Evolutionary conservation across 2,888 invertebrate species (phyloP).

Genomic region (Tetrapedia diversipes): DNA sequence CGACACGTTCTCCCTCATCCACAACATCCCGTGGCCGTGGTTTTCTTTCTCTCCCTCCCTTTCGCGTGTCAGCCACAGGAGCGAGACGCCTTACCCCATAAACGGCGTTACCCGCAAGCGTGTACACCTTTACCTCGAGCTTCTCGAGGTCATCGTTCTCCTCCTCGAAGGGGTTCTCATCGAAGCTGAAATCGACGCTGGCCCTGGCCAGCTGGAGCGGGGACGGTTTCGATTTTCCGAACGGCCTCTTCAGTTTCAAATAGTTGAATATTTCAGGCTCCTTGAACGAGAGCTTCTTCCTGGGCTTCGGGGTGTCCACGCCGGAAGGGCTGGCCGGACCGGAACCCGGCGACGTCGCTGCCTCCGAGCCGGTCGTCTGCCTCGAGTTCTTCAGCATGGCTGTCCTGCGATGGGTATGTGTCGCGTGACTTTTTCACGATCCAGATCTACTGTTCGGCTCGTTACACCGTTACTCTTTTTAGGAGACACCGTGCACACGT

Average conservation of each 20-base stretch:
- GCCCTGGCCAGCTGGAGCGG: constrained; percentile 54
- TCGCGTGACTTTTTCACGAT: neutral
- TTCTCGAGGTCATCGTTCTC: constrained; percentile 79
- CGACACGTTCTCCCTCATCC: constrained; percentile 1
- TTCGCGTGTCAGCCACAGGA: constrained; percentile 5
- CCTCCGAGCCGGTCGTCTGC: constrained; percentile 27
- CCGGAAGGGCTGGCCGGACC: constrained; percentile 79
- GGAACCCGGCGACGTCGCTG: constrained; percentile 45
- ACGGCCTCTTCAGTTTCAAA: constrained; percentile 69
- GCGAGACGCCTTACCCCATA: constrained; percentile 41
- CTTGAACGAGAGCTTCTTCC: constrained; percentile 94
- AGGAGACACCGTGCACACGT: neutral
- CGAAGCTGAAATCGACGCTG: constrained; percentile 63
- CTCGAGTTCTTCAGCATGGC: constrained; percentile 58
- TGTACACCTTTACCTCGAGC: constrained; percentile 78
- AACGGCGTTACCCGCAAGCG: constrained; percentile 35
- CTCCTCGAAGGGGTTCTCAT: constrained; percentile 77
- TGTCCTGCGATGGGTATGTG: neutral
- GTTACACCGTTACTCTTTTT: neutral
- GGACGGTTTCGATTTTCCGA: constrained; percentile 60
- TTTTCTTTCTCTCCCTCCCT: constrained; percentile 9
- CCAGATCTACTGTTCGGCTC: neutral
- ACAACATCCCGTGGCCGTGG: constrained; percentile 2
- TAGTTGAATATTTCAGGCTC: constrained; percentile 90
- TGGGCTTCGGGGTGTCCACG: constrained; percentile 84